Base-by-base conservation (phyloP, 2,113 vertebrate genomes). In the Sylvilagus bachmani region DNA sequence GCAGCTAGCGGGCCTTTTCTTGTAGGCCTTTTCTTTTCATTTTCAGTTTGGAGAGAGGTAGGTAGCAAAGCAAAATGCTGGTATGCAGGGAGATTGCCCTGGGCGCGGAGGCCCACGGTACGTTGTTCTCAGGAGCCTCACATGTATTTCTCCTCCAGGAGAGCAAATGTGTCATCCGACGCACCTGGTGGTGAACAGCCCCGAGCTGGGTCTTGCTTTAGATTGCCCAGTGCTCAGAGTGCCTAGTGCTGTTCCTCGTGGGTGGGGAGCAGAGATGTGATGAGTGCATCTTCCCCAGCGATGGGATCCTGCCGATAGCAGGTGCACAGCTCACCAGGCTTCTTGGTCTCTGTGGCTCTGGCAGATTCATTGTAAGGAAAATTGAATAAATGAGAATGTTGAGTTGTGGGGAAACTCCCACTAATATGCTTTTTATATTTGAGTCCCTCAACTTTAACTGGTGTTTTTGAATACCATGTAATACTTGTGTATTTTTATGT, bases 131-230 rank as follows among this genome's bases (percentile, higher is more conserved):
- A 10, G 31, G 75, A 82, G 10, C 49, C 17, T 74, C 77, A 1
- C 86, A 38, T 67, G 70, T 70, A 38, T 92, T 81, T 92, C 29
- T 88, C 69, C 77, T 77, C 67, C 44, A 21, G 67, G 70, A 90
- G 49, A 70, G 38, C 81, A 88, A 49, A 19, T 16, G 9, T 44
- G 38, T 58, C 55, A 58, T 58, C 55, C 6, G 16, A 58, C 16
- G 61, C 33, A 82, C 38, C 31, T 78, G 22, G 9, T 66, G 64
- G 73, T 81, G 21, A 90, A 61, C 24, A 93, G 38, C 31, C 36
- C 11, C 25, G 33, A 21, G 53, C 44, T 70, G 10, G 0, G 19
- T 64, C 17, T 61, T 53, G 69, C 92, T 62, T 53, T 64, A 8
- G 2, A 3, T 67, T 61, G 44, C 25, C 31, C 33, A 21, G 36